Conservation (phyloP, 2,113 vertebrate species). For the Labeo rohita region DNA sequence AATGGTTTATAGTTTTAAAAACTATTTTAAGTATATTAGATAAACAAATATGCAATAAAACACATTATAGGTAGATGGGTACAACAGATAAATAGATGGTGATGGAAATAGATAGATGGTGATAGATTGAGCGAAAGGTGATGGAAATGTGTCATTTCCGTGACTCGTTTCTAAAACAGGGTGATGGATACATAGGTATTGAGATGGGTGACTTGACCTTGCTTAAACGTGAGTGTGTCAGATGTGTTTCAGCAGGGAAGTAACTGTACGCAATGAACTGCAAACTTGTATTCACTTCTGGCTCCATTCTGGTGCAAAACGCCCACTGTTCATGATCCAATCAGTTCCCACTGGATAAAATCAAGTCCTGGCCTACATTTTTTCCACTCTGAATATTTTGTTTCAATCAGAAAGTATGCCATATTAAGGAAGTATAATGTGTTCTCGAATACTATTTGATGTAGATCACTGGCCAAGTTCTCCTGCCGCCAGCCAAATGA, state of each 20-base stretch:
- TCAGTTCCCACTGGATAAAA: constrained; percentile 1
- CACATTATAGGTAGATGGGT: too few relatives aligned
- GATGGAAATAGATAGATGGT: too few relatives aligned
- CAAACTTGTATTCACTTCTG: constrained; percentile 7
- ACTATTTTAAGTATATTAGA: too few relatives aligned
- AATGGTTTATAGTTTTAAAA: too few relatives aligned
- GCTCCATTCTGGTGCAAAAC: not conserved
- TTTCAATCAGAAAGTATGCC: not conserved
- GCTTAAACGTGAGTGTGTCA: not conserved
- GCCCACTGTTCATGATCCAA: not conserved
- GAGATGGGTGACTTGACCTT: not conserved
- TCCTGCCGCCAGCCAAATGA: constrained; percentile 46
- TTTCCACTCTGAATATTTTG: constrained; percentile 15
- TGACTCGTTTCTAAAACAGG: too few relatives aligned
- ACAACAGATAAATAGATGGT: too few relatives aligned
- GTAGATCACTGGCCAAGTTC: constrained; percentile 46
- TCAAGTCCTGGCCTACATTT: not conserved
- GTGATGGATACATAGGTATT: too few relatives aligned
- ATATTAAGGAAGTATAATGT: constrained; percentile 12
- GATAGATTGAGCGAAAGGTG: too few relatives aligned
- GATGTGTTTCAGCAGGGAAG: not conserved
- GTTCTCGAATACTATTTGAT: constrained; percentile 1
- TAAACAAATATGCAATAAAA: too few relatives aligned
- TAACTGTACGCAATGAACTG: not conserved
- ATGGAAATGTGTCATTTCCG: too few relatives aligned